Percentiles rank a stretch among this genome's conserved stretches.
These are phyloP conservation scores for Poeciliopsis paucimaculata DNA, from an alignment of 2,797 vertebrate genomes.

Conservation along the genomic window DNA sequence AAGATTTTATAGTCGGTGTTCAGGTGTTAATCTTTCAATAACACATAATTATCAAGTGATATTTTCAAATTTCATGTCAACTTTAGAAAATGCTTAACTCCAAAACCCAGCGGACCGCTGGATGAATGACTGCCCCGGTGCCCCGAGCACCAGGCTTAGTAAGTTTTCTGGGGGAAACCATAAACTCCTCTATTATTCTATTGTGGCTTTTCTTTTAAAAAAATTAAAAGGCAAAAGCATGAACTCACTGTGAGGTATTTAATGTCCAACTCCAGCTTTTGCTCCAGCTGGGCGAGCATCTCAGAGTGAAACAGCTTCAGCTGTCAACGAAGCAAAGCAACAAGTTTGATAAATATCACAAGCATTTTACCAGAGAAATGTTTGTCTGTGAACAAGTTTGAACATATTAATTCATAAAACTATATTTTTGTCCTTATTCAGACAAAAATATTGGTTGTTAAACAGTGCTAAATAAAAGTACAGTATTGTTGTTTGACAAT, in stretches of 20 bases:
- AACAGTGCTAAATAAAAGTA: not conserved
- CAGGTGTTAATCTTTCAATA: too few relatives aligned
- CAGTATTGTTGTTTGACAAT: not conserved
- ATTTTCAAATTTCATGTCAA: too few relatives aligned
- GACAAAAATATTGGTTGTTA: not conserved
- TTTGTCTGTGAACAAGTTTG: not conserved
- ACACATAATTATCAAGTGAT: too few relatives aligned
- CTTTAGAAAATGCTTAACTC: too few relatives aligned
- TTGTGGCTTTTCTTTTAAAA: not conserved
- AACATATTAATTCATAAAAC: not conserved
- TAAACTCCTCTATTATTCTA: not conserved
- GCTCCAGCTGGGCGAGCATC: constrained; percentile 86
- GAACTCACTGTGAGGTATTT: constrained; percentile 86
- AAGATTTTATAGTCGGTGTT: too few relatives aligned
- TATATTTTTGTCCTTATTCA: not conserved
- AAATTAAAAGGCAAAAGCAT: not conserved
- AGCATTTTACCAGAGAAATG: not conserved
- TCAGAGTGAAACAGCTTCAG: constrained; percentile 88
- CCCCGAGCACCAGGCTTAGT: too few relatives aligned
- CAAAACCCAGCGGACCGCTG: too few relatives aligned
- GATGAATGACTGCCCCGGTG: too few relatives aligned
- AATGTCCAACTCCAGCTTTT: constrained; percentile 88
- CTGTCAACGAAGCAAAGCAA: constrained; percentile 59
- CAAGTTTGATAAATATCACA: not conserved
- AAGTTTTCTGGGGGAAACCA: too few relatives aligned